A percentile compares a stretch with the other conserved stretches of the same genome.
These are phyloP conservation scores for Labroides dimidiatus DNA, from an alignment of 2,797 vertebrate genomes.

Conservation along the genomic window DNA sequence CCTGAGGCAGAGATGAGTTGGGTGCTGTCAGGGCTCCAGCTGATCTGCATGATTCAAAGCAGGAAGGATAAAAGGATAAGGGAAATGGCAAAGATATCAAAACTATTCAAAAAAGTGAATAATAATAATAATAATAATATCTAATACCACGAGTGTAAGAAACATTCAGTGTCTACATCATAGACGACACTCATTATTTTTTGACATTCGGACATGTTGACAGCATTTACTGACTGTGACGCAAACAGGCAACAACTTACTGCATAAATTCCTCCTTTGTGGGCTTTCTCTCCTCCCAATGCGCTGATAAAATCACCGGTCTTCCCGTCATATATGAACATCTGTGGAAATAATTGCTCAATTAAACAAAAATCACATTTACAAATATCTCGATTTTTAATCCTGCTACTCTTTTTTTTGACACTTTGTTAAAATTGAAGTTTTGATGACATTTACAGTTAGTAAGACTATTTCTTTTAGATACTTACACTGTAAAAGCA, in stretches of 20 bases:
- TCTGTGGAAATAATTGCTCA: slow-evolving; percentile 77
- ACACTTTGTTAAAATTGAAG: not conserved
- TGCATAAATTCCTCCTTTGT: slow-evolving; percentile 95
- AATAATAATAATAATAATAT: too few species aligned
- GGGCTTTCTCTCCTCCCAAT: slow-evolving; percentile 91
- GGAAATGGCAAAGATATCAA: not conserved
- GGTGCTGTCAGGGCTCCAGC: slow-evolving; percentile 93
- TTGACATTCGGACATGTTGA: not conserved
- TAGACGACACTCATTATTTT: not conserved
- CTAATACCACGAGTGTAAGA: slow-evolving; percentile 9
- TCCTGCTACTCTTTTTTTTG: not conserved
- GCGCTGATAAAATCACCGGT: slow-evolving; percentile 84
- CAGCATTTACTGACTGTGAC: too few species aligned
- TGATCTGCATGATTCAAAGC: too few species aligned
- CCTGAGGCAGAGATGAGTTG: slow-evolving; percentile 96
- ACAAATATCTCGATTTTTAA: not conserved
- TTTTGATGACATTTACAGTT: not conserved
- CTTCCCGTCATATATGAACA: slow-evolving; percentile 91
- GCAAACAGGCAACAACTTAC: slow-evolving; percentile 82
- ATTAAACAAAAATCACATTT: too few species aligned
- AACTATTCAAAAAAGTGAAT: not conserved
- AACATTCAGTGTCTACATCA: too few species aligned
- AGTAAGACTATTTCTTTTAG: not conserved
- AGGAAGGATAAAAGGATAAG: too few species aligned
- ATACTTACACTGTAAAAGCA: not conserved